Base-by-base conservation (phyloP, 2,797 vertebrate species). In the Otus scops region DNA sequence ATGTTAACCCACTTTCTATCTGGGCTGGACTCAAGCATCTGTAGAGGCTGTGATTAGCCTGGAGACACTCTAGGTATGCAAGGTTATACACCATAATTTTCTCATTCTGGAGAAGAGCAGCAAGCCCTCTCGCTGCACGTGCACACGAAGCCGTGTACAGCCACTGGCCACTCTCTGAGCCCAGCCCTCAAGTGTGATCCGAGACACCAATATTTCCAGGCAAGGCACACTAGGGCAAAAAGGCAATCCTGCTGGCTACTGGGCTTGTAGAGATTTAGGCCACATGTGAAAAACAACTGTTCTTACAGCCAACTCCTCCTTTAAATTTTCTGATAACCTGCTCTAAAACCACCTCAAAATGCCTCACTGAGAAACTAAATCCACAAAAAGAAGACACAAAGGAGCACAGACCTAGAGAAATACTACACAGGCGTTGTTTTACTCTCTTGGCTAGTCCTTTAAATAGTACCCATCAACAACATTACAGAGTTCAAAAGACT, bases 41-140 rank as follows among this genome's bases (percentile, higher is more conserved):
- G 50, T 4, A 90, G 59, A 93, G 82, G 71, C 78, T 94, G 89
- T 64, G 78, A 91, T 94, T 70, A 94, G 34, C 47, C 76, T 64
- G 69, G 53, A 64, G 30, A 78, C 0, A 3, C 54, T 73, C 32
- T 18, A 65, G 41, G 39, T 21, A 8, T 7, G 20, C 41, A 47
- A 51, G 41, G 69, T 38, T 61, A 45, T 3, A 60, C 16, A 26
- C 32, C 36, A 47, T 32, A 63, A 85, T 89, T 67, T 87, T 53
- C 81, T n/a, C 15, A 7, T 21, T 34, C 47, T 59, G 36, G 27
- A 64, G 75, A n/a, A 51, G 9, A 57, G n/a, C 53, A 76, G 51
- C 48, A 74, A 68, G 27, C 20, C 24, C 48, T 48, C 48, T 70
- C 1, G 1, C 53, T 38, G 53, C 71, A 70, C 8, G 3, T 32